Base-by-base conservation (phyloP, 2,797 vertebrate species). In the Esox masquinongy region DNA sequence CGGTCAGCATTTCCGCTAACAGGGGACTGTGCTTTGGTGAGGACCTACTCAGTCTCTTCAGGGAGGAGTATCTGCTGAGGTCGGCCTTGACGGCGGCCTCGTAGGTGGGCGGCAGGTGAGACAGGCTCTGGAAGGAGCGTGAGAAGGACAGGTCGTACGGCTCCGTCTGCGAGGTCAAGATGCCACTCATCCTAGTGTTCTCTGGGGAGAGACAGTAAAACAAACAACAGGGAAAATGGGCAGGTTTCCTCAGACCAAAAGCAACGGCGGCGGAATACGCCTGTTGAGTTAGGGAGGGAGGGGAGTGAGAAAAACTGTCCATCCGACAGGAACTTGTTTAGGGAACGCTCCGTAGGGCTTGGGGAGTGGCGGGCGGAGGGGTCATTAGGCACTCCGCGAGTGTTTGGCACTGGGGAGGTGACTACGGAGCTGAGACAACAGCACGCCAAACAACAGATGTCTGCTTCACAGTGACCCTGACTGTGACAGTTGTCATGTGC, bases 121-220 rank as follows among this genome's bases (percentile, higher is more conserved):
- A 97, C 90, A 99, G 95, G 88, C 97, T 99, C 95, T 99, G 97
- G 95, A 98, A 99, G 86, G 98, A 99, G 90, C 97, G 95, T 59
- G 97, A 99, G 94, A 97, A 99, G 88, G 97, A 99, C 83, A 99
- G 94, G 89, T 99, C 97, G 72, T 98, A 99, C 84, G 98, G 98
- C 89, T 99, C 98, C 0, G 98, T 99, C 90, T 98, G 97, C n/a
- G 97, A 99, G 4, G 98, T 99, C 86, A 99, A 95, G 91, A 99
- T 99, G 82, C 95, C 95, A 92, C 97, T 98, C 94, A 93, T 92
- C 83, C 97, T 95, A n/a, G 96, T 95, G 86, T 96, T 98, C 87
- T 99, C 97, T 99, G 94, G 69, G 49, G 90, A 91, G 87, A 91
- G 22, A 67, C 68, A 85, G 88, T 92, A 90, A 90, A 92, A 92